Base-by-base conservation (phyloP, 2,888 invertebrate species). In the Temnothorax rugatulus region DNA sequence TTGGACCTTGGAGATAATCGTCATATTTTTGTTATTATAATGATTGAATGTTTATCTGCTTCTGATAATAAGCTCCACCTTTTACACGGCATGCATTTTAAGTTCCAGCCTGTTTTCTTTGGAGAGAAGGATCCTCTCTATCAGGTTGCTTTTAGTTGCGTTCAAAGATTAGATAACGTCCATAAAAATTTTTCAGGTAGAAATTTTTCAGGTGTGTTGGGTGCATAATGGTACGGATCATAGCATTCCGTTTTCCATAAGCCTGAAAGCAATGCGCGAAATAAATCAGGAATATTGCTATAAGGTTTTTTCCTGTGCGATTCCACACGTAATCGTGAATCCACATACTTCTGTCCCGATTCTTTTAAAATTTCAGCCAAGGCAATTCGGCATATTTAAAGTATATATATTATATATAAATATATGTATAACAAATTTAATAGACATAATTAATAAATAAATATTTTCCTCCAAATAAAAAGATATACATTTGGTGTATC, bases 311-410 rank as follows among this genome's bases (percentile, higher is more conserved):
- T 88, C 92, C 47, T 95, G 95, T 84, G 41, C 94, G 52, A 95
- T 94, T 90, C 92, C 94, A 29, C 52, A 81, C 34, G 95, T 94
- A 25, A 84, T 86, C 9, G 87, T 95, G 7, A 41, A 82, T 57
- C 89, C 93, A n/a, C 88, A 90, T 52, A 86, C 90, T 57, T 81
- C 91, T 0, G 83, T 90, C 61, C 92, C 95, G 2, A 79, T 95
- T 41, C 84, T 95, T 69, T 92, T 95, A 50, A 93, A 92, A 87
- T 95, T 95, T 90, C 93, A 92, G 66, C 95, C 95, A 8, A 93
- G 95, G 41, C 93, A 93, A 90, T 91, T 90, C 44, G 94, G 93
- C 83, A 84, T 29, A 15, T 94, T 95, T 85, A 69, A 92, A 81
- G 95, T 95, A 54, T 15, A 38, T 41, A 38, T 44, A 0, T 29